Base-by-base conservation (phyloP, 2,113 vertebrate species). In the sheep (Ovis aries) region DNA sequence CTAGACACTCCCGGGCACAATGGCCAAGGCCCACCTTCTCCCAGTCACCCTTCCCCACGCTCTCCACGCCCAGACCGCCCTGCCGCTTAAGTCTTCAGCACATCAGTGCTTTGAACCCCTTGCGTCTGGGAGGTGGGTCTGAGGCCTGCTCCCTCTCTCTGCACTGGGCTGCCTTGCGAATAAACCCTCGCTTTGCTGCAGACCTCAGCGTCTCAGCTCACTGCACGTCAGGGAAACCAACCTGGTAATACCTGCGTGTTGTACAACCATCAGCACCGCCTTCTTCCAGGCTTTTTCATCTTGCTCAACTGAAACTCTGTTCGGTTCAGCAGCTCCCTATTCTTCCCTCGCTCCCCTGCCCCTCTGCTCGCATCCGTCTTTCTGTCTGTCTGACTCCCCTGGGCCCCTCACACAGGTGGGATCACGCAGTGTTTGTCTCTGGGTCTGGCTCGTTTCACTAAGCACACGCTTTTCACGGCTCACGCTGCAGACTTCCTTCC, bases 281-380 rank as follows among this genome's bases (percentile, higher is more conserved):
- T 19, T 2, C 27, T 33, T 40, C 40, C 6, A 36, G 86, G 11
- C 60, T 71, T 57, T 36, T 71, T 57, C 23, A 9, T 71, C 50
- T 31, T 16, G 1, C 33, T 21, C 3, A 31, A 3, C 23, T 7
- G 86, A 12, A 29, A 31, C 50, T 64, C 23, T 6, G 40, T 48
- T 29, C 40, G 2, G 0, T 0, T 10, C n/a, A 48, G 48, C 36
- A 13, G 21, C 53, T 16, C n/a, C 27, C 10, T 36, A 0, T 21
- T 27, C 40, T 6, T 36, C 17, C 12, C 36, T 13, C 2, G 19
- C 31, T 40, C 67, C 67, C 67, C 21, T 25, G 19, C 10, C 25
- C 3, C n/a, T 25, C 31, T 14, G 7, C 36, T 8, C 2, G 33
- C 62, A 0, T n/a, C 53, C 81, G 29, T 21, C 31, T 43, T 94